phyloP scores from a whole-genome alignment of 2,888 invertebrate genomes.

The Pristionchus arcanus region DNA sequence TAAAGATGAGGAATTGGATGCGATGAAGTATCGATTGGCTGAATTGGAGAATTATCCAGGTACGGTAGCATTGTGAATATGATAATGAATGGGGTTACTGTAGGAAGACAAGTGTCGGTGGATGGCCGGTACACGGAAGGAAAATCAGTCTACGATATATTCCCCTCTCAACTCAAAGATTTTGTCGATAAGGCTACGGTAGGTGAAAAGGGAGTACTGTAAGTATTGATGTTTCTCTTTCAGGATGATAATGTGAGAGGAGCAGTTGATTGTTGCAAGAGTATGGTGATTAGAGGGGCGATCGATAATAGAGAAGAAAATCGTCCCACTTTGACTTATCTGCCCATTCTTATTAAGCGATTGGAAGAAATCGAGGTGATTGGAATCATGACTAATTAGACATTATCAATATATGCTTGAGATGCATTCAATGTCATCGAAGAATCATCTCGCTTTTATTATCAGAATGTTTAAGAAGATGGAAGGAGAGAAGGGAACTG shows the following conservation, averaged over 20 bases:
- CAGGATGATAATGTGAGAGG: not conserved
- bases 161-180: conserved; percentile 33
- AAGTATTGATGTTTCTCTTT: not conserved
- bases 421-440: not conserved
- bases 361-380: not conserved
- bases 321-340: not conserved
- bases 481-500: not conserved
- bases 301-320: not conserved
- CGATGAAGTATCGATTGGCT: not conserved
- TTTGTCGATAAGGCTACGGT: not conserved
- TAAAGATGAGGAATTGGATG: not conserved
- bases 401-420: not conserved
- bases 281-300: not conserved
- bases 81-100: not conserved
- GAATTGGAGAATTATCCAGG: conserved; percentile 29
- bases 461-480: not conserved
- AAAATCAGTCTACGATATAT: conserved; percentile 19
- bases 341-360: not conserved
- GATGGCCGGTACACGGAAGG: not conserved
- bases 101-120: not conserved
- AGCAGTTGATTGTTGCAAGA: conserved; percentile 17
- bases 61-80: not conserved
- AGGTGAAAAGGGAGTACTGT: not conserved
- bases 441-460: not conserved
- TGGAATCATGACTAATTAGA: not conserved